Evolutionary conservation across 2,113 vertebrate genomes (phyloP).

Genomic region (Henicopernis longicauda): DNA sequence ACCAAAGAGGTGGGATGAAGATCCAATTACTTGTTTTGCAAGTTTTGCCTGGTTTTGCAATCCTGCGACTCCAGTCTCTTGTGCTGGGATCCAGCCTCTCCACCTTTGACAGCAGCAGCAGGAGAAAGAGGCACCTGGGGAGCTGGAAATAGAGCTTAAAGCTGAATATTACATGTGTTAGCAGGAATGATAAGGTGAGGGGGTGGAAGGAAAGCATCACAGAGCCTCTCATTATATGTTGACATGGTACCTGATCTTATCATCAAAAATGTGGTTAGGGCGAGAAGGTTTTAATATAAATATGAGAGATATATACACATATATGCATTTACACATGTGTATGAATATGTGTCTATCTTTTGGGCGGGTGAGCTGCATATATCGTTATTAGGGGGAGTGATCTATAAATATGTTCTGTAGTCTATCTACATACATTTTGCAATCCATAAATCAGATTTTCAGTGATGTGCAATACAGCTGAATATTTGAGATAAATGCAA

Average conservation of each 20-base stretch:
- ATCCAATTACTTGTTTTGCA: not conserved
- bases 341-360: not conserved
- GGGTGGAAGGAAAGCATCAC: not conserved
- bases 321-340: not conserved
- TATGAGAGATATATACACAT: not conserved
- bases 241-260: not conserved
- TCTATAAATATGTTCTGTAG: not conserved
- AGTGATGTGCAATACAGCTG: not conserved
- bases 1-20: not conserved
- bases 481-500: not conserved
- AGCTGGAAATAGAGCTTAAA: conserved; percentile 2
- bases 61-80: not conserved
- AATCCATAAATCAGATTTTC: conserved; percentile 23
- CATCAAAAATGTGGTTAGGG: not conserved
- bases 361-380: not conserved
- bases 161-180: not conserved
- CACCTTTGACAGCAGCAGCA: not conserved
- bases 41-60: too few species aligned
- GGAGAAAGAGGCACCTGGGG: not conserved
- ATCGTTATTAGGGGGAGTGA: not conserved
- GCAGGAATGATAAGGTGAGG: not conserved
- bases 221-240: not conserved
- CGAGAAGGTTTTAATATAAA: not conserved
- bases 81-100: not conserved
- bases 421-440: not conserved